Conservation (phyloP, 2,888 invertebrate species). For the Serripes groenlandicus region DNA sequence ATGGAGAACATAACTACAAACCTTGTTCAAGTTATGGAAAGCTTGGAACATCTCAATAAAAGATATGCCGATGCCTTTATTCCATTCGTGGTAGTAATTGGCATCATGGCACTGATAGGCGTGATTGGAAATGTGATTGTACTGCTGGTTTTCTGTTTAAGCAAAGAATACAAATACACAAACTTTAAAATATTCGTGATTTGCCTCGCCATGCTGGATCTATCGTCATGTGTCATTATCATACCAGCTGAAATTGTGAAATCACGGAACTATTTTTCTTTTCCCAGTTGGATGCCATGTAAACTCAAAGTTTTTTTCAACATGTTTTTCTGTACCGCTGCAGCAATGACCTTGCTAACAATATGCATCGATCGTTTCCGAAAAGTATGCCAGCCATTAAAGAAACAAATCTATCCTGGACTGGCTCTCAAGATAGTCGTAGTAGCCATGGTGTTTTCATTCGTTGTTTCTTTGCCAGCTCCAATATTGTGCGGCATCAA, state of each 20-base stretch:
- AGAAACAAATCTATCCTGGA: conserved; percentile 49
- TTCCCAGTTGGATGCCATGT: conserved; percentile 28
- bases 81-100: conserved; percentile 43
- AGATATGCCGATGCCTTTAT: conserved; percentile 46
- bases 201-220: conserved; percentile 40
- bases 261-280: conserved; percentile 38
- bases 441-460: conserved; percentile 15
- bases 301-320: conserved; percentile 60
- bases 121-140: conserved; percentile 53
- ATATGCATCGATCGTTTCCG: conserved; percentile 53
- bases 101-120: conserved; percentile 39
- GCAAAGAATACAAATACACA: conserved; percentile 43
- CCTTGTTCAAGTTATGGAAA: conserved; percentile 2
- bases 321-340: conserved; percentile 26
- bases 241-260: conserved; percentile 56
- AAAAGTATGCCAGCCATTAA: conserved; percentile 58
- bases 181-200: conserved; percentile 58
- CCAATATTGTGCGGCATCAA: conserved; percentile 53
- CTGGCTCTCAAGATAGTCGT: conserved; percentile 43
- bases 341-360: conserved; percentile 38
- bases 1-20: not conserved
- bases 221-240: conserved; percentile 44
- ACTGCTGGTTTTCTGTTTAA: conserved; percentile 37
- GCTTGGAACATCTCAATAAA: conserved; percentile 35
- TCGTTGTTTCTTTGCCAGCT: conserved; percentile 38